These are phyloP conservation scores for Caenorhabditis parvicauda DNA, from an alignment of 2,888 invertebrate genomes.

Conservation along the genomic window DNA sequence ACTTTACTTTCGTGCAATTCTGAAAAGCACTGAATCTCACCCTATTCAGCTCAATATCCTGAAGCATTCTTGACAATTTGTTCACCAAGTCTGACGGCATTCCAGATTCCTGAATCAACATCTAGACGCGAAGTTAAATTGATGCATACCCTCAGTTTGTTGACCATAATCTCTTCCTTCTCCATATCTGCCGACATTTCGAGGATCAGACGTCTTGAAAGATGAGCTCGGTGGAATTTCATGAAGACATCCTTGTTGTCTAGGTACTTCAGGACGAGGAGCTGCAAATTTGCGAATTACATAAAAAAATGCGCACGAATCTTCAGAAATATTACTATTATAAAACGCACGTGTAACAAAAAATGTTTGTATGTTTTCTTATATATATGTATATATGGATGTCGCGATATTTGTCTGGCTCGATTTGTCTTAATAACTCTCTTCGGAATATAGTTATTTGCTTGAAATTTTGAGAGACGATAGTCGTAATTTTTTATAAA, in stretches of 20 bases:
- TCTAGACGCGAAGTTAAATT: not conserved
- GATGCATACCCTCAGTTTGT: constrained; percentile 73
- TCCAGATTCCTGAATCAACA: constrained; percentile 84
- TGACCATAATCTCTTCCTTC: constrained; percentile 98
- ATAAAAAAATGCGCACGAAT: not conserved
- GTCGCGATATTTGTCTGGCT: too few species aligned
- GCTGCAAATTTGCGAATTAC: constrained; percentile 50
- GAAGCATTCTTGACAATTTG: constrained; percentile 88
- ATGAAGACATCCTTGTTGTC: constrained; percentile 99
- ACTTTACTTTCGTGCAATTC: not conserved
- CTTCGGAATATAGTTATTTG: too few species aligned
- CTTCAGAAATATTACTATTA: not conserved
- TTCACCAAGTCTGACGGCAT: constrained; percentile 99
- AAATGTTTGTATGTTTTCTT: too few species aligned
- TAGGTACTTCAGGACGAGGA: constrained; percentile 95
- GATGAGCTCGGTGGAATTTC: constrained; percentile 96
- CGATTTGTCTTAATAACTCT: too few species aligned
- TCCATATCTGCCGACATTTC: constrained; percentile 98
- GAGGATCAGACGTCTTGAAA: constrained; percentile 89
- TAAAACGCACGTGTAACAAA: too few species aligned
- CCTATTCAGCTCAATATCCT: constrained; percentile 81
- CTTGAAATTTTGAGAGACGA: too few species aligned
- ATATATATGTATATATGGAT: too few species aligned
- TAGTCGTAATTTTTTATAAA: too few species aligned
- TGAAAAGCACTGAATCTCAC: not conserved